Conservation (phyloP, 1,140 invertebrate genomes). For the Drosophila albomicans region DNA sequence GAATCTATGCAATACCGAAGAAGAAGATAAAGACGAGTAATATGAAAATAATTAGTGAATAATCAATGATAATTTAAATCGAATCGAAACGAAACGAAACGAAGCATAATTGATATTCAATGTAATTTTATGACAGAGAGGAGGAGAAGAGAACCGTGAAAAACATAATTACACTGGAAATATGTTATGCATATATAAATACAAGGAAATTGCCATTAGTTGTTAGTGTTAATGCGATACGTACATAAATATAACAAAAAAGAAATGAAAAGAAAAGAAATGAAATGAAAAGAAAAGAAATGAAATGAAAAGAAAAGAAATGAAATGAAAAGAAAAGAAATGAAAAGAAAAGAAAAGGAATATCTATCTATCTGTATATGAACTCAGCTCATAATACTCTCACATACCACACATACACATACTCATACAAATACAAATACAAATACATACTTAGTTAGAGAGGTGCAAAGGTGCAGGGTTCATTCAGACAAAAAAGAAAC, state of each 20-base stretch:
- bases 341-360: neutral
- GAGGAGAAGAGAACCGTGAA: neutral
- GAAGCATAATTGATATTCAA: conserved; percentile 26
- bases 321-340: too few species aligned
- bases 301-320: neutral
- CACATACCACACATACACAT: conserved; percentile 9
- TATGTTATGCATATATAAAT: conserved; percentile 45
- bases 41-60: conserved; percentile 4
- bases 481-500: neutral
- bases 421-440: conserved; percentile 7
- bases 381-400: conserved; percentile 28
- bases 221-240: conserved; percentile 74
- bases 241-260: conserved; percentile 16
- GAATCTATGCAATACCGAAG: conserved; percentile 27
- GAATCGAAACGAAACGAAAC: too few species aligned
- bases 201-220: conserved; percentile 80
- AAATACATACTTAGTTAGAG: conserved; percentile 20
- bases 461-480: conserved; percentile 14
- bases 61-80: conserved; percentile 13
- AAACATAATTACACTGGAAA: conserved; percentile 22
- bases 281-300: too few species aligned
- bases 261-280: neutral
- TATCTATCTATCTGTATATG: conserved; percentile 34
- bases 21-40: neutral
- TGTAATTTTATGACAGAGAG: conserved; percentile 25